Evolutionary conservation across 2,888 invertebrate species (phyloP).

Genomic region (Microdon myrmicae): DNA sequence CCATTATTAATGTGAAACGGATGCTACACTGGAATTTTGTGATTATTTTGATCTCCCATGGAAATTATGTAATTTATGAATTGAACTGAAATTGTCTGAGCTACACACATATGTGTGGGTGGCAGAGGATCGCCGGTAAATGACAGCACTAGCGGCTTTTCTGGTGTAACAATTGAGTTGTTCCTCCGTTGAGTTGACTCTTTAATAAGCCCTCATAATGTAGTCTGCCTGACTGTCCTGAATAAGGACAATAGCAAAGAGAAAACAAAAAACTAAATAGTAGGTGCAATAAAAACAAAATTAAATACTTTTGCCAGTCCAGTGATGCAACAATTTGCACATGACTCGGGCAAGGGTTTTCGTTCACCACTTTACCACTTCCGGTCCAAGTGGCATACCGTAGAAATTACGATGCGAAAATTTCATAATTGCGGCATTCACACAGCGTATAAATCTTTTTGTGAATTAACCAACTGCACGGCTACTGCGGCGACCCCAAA

Average conservation of each 20-base stretch:
- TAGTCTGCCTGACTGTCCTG: too few relatives aligned
- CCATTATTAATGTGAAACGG: conserved; percentile 38
- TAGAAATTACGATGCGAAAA: conserved; percentile 43
- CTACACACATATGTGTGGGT: too few relatives aligned
- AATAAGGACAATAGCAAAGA: conserved; percentile 2
- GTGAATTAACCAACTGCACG: conserved; percentile 8
- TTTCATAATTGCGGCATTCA: conserved; percentile 46
- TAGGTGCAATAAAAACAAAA: conserved; percentile 5
- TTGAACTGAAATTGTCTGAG: conserved; percentile 13
- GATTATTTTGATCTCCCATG: conserved; percentile 49
- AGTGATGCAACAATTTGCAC: conserved; percentile 49
- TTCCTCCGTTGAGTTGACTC: conserved; percentile 39
- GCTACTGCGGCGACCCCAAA: neutral
- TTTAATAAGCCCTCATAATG: conserved; percentile 42
- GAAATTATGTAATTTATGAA: conserved; percentile 50
- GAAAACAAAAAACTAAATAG: conserved; percentile 5
- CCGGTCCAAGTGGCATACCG: conserved; percentile 25
- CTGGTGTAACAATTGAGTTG: conserved; percentile 42
- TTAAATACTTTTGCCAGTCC: conserved; percentile 20
- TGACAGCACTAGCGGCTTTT: conserved; percentile 17
- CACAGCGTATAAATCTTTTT: conserved; percentile 40
- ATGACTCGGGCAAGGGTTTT: conserved; percentile 8
- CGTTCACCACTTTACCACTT: conserved; percentile 12
- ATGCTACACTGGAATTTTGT: conserved; percentile 40
- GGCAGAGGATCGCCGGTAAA: conserved; percentile 19